Evolutionary conservation across 1,140 invertebrate species (phyloP), one percentile per base, ranked within the genome.

Genomic region (Drosophila kikkawai): DNA sequence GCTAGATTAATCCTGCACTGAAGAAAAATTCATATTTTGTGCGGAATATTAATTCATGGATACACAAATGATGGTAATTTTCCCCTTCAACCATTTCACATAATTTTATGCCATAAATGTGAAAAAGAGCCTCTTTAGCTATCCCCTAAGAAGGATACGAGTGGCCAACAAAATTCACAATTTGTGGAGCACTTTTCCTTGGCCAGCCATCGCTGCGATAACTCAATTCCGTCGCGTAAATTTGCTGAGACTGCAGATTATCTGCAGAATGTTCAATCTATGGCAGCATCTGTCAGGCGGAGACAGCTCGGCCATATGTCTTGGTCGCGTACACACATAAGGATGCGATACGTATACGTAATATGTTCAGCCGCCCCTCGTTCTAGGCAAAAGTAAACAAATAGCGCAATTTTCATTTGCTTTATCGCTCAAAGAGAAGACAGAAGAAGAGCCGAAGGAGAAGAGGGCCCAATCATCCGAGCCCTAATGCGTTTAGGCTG

Each of bases 401-500:
- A 88, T 84, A 78, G 80, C 66, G 66, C 69, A 84, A 75, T 88
- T 90, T 88, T 81, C 86, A 84, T 75, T 74, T 88, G 82, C 75
- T 71, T 81, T 79, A 86, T 81, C 78, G 79, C 41, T 48, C 32
- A 17, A 39, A 60, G 48, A 56, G 32, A 45, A 13, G 50, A 51
- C 8, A 45, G 7, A 34, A 47, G 26, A 11, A 17, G 29, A 51
- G 26, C 5, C n/a, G 12, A 8, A n/a, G 63, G 15, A 1, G 7
- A 37, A 34, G 37, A 37, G 22, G 34, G 55, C 22, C 80, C 80
- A 88, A 87, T 87, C 84, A 88, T 65, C 64, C 65, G 65, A 69
- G 42, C 85, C 53, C 67, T 88, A 88, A 88, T 88, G 75, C 84
- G 77, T 75, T 88, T 84, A 90, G 84, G 81, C 84, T 88, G 84